These are phyloP conservation scores for Euclidia mi DNA, from an alignment of 2,888 invertebrate species.

Conservation along the genomic window DNA sequence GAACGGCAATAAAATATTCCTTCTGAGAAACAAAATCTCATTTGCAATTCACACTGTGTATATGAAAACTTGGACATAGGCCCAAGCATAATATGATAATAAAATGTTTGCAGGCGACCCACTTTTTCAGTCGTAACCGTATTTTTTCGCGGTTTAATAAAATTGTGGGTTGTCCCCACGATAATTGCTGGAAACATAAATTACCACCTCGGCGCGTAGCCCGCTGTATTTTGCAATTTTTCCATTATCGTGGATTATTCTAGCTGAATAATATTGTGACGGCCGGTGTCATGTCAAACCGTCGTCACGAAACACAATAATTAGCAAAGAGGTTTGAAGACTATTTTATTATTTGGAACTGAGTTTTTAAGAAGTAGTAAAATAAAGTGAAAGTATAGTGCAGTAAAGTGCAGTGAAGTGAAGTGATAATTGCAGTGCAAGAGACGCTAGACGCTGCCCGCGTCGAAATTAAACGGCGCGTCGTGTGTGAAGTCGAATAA, in stretches of 20 bases:
- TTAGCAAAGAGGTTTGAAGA: too few species aligned
- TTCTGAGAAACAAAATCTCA: constrained; percentile 16
- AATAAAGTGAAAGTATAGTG: too few species aligned
- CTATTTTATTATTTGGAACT: too few species aligned
- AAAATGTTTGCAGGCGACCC: constrained; percentile 14
- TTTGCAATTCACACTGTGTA: constrained; percentile 29
- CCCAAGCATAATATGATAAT: constrained; percentile 30
- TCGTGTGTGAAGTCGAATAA: too few species aligned
- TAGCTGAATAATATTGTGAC: constrained; percentile 37
- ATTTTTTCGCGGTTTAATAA: constrained; percentile 53
- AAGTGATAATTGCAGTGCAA: too few species aligned
- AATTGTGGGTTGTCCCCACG: constrained; percentile 43
- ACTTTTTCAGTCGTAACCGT: constrained; percentile 24
- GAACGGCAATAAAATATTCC: constrained; percentile 18
- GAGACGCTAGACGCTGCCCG: too few species aligned
- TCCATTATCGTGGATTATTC: constrained; percentile 31
- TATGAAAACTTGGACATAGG: constrained; percentile 21
- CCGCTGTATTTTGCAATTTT: background rate
- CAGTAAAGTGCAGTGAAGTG: too few species aligned
- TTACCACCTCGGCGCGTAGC: constrained; percentile 30
- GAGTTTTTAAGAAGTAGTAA: too few species aligned
- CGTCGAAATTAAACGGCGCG: too few species aligned
- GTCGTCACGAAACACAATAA: too few species aligned
- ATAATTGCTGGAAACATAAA: constrained; percentile 52
- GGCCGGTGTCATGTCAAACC: too few species aligned